Evolutionary conservation across 2,797 vertebrate genomes (phyloP), one percentile per base, ranked within the genome.

Genomic region (Eutrigla gurnardus): DNA sequence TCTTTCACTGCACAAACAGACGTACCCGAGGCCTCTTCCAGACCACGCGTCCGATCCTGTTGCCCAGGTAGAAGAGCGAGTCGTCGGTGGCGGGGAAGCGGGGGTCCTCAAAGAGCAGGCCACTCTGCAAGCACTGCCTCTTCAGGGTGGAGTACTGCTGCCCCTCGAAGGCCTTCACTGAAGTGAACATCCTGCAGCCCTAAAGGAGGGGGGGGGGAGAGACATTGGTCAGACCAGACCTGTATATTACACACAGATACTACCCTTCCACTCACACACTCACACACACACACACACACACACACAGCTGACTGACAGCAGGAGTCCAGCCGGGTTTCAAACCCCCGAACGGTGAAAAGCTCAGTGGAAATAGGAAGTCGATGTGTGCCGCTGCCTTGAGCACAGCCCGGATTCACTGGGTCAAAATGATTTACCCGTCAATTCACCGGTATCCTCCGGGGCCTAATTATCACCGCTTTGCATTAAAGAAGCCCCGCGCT

Each of bases 1-100:
- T 66, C 39, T 14, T 46, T 13, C 3, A 43, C n/a, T 25, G 25
- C 13, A 36, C 55, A 63, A 32, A 13, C 5, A 7, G 4, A 82
- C 97, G 94, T 74, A 98, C 98, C 95, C 94, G 96, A 1, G 98
- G 98, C 43, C 98, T 92, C 87, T 97, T 98, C 98, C 98, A 99
- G 65, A 96, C 92, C 65, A 99, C 96, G 0, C 94, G 92, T 39
- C 97, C 96, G 9, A 98, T 96, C 25, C 95, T 91, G 68, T 96
- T 94, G 14, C 94, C 93, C 82, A 94, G 96, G 91, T 96, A 95
- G 85, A 98, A 98, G n/a, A 99, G 96, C 0, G 98, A 97, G 83
- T 98, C 94, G 0, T 98, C 96, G 0, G 64, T 91, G 81, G 97
- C 94, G 0, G 97, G 95, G 88, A 99, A 99, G 7, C 92, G 89